Conservation (phyloP, 2,888 invertebrate genomes). For the Cylloceria caligata region DNA sequence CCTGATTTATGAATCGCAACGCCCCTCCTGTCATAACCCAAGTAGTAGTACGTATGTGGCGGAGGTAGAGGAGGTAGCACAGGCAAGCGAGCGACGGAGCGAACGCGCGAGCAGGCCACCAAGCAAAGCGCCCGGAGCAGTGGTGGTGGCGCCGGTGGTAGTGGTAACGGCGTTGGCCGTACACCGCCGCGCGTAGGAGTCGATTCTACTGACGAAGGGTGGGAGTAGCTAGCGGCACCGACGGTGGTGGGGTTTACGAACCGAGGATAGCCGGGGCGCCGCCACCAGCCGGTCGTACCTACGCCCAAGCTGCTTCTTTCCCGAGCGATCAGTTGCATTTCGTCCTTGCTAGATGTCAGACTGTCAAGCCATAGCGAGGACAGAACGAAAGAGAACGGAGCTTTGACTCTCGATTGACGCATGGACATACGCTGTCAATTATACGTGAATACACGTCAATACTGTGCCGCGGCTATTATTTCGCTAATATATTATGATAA, state of each 20-base stretch:
- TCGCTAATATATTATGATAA: background rate
- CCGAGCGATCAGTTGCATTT: slow-evolving; percentile 81
- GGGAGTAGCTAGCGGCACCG: slow-evolving; percentile 21
- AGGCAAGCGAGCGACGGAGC: slow-evolving; percentile 23
- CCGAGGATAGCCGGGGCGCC: slow-evolving; percentile 64
- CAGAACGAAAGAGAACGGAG: slow-evolving; percentile 27
- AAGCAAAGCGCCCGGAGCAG: slow-evolving; percentile 15
- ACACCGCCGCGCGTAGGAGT: slow-evolving; percentile 69
- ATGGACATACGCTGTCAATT: slow-evolving; percentile 13
- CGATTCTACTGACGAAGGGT: slow-evolving; percentile 49
- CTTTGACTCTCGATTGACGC: background rate
- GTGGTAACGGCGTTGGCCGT: slow-evolving; percentile 26
- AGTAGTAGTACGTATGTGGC: slow-evolving; percentile 59
- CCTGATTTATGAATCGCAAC: slow-evolving; percentile 84
- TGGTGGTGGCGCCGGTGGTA: slow-evolving; percentile 25
- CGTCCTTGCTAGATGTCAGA: slow-evolving; percentile 78
- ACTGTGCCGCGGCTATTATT: background rate
- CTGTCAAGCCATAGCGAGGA: slow-evolving; percentile 23
- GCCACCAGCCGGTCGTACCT: slow-evolving; percentile 66
- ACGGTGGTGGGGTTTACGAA: slow-evolving; percentile 41
- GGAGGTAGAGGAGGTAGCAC: slow-evolving; percentile 53
- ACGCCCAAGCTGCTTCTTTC: slow-evolving; percentile 77
- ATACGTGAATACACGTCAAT: background rate
- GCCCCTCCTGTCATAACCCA: slow-evolving; percentile 84
- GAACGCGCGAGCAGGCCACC: background rate